Percentiles rank a stretch among this genome's conserved stretches.
Evolutionary conservation across 2,888 invertebrate species (phyloP).

Genomic region (Notocelia uddmanniana): DNA sequence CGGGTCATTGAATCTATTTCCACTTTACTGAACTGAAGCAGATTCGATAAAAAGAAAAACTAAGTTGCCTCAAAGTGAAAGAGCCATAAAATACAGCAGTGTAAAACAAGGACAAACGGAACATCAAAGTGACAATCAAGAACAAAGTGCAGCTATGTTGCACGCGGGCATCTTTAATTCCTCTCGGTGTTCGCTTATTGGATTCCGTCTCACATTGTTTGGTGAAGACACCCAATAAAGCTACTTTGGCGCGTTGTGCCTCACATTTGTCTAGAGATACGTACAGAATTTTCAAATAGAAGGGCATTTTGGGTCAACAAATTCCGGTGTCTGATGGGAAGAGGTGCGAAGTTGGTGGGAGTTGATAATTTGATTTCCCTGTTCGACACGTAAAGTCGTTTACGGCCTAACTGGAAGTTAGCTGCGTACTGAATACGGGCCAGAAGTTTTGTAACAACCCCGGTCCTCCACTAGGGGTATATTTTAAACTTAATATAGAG

Average conservation of each 20-base stretch:
- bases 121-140: constrained; percentile 64
- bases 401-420: constrained; percentile 79
- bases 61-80: constrained; percentile 25
- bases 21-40: constrained; percentile 21
- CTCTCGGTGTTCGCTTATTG: constrained; percentile 79
- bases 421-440: constrained; percentile 69
- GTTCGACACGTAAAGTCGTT: constrained; percentile 84
- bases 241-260: constrained; percentile 74
- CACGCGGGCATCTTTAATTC: constrained; percentile 71
- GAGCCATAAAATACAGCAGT: constrained; percentile 38
- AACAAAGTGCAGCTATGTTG: constrained; percentile 66
- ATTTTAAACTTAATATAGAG: constrained; percentile 8
- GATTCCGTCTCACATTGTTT: constrained; percentile 79
- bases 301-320: constrained; percentile 68
- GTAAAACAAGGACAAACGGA: constrained; percentile 47
- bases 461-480: constrained; percentile 41
- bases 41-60: constrained; percentile 34
- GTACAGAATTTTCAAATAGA: constrained; percentile 78
- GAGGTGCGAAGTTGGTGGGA: constrained; percentile 80
- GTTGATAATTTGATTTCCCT: constrained; percentile 84
- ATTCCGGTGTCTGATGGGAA: constrained; percentile 72
- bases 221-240: constrained; percentile 81
- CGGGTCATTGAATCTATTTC: constrained; percentile 15
- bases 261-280: constrained; percentile 73
- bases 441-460: constrained; percentile 65